Base-by-base conservation (phyloP, 2,888 invertebrate species). In the Sylvicola fuscatus region DNA sequence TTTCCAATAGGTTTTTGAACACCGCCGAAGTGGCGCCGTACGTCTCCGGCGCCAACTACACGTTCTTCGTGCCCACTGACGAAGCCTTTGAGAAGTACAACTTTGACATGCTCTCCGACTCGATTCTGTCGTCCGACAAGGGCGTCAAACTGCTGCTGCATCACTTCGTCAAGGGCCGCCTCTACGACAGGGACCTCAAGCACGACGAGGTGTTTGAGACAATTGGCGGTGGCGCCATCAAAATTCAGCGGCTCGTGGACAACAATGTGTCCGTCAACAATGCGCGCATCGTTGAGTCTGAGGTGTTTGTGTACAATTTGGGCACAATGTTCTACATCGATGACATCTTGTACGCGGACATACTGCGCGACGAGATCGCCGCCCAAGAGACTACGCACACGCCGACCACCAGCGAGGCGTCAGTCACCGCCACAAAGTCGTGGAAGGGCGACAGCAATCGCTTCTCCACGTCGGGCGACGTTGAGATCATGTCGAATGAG, bases 1-100 rank as follows among this genome's bases (percentile, higher is more conserved):
- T n/a, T n/a, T 15, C 8, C 6, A 21, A 26, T 30, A 59, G 70
- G 46, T 70, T 69, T 49, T 52, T 71, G n/a, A 70, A 70, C 50
- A 58, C 66, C 43, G 69, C 70, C 2, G 70, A 70, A 49, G 59
- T 70, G 35, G 70, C 69, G 2, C 68, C 67, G 3, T 65, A 66
- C 43, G 64, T 70, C 33, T 66, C 68, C 15, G 70, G 69, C n/a
- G 65, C 68, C 13, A 70, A 68, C 39, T 72, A 72, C 50, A 76
- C 77, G 1, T 68, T 77, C 48, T 72, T 77, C 51, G 76, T 75
- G 33, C 77, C 76, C 6, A 68, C 64, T 6, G 73, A 77, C 51
- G 62, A 60, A 27, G 76, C 75, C 2, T 75, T 77, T 48, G 64
- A 66, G 43, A 60, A 63, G 41, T 50, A 70, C n/a, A 70, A 71